phyloP scores from a whole-genome alignment of 2,113 vertebrate species.

The Ancistrus triradiatus region DNA sequence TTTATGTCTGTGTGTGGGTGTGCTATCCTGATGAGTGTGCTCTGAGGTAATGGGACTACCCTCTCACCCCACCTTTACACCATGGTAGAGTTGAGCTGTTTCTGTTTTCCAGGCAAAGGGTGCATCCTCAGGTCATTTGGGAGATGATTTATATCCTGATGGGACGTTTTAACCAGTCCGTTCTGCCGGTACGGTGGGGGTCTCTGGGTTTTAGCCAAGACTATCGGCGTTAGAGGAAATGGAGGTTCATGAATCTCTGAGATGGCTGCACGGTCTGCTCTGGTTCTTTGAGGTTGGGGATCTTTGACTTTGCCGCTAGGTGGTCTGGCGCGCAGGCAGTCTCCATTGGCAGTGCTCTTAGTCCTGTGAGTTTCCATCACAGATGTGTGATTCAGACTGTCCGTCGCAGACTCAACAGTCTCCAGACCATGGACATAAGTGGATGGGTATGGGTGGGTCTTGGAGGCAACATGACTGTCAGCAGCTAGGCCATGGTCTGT shows the following conservation, averaged over 20 bases:
- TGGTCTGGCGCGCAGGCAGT: constrained; percentile 26
- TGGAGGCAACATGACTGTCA: not conserved
- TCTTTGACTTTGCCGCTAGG: constrained; percentile 32
- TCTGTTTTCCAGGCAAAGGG: constrained; percentile 52
- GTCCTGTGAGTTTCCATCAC: constrained; percentile 6
- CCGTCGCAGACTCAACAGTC: constrained; percentile 18
- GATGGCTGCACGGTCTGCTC: constrained; percentile 5
- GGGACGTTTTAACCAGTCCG: constrained; percentile 47
- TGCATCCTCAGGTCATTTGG: constrained; percentile 49
- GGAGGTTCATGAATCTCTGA: constrained; percentile 44
- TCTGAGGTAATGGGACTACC: constrained; percentile 52
- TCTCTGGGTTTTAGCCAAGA: constrained; percentile 56
- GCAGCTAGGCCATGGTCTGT: constrained; percentile 3
- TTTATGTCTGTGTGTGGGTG: constrained; percentile 19
- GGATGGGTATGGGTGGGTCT: not conserved
- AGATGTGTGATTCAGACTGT: constrained; percentile 14
- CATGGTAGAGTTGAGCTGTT: constrained; percentile 60
- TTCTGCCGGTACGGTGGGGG: constrained; percentile 68
- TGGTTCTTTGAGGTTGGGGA: constrained; percentile 28
- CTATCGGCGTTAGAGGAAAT: constrained; percentile 40
- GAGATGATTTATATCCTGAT: constrained; percentile 45
- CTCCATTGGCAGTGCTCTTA: constrained; percentile 32
- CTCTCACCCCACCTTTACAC: constrained; percentile 58
- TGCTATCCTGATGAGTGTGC: constrained; percentile 37
- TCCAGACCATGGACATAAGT: not conserved